phyloP scores from a whole-genome alignment of 2,113 vertebrate genomes.

The Cyanoderma ruficeps region DNA sequence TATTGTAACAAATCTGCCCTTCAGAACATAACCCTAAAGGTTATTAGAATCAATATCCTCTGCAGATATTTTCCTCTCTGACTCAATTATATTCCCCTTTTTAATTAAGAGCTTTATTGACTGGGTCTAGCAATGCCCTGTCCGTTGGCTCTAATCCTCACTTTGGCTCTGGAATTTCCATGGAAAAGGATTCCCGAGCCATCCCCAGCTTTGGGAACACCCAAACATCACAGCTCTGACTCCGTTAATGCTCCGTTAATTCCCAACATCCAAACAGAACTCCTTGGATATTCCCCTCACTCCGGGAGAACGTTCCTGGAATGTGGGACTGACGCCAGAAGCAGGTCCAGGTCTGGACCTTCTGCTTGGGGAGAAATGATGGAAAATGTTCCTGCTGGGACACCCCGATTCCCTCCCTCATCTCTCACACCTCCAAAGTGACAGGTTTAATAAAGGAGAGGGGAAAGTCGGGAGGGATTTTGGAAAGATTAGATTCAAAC shows the following conservation, averaged over 20 bases:
- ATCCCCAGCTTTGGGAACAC: background rate
- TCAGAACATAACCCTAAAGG: background rate
- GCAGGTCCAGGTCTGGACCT: background rate
- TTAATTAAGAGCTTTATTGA: background rate
- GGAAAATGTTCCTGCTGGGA: background rate
- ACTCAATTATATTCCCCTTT: background rate
- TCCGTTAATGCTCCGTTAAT: background rate
- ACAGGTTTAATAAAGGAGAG: background rate
- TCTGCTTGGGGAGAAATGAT: background rate
- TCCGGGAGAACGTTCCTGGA: background rate
- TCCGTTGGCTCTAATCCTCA: fast-evolving
- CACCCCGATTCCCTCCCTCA: background rate
- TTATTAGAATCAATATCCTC: background rate
- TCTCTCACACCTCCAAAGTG: background rate
- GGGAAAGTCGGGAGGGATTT: background rate
- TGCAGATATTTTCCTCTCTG: background rate
- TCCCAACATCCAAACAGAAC: background rate
- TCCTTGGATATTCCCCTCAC: background rate
- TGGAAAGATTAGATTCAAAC: background rate
- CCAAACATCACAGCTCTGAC: background rate
- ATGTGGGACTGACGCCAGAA: background rate
- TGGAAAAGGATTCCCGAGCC: background rate
- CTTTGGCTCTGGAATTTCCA: background rate
- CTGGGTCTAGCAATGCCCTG: fast-evolving
- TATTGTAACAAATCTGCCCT: background rate